Base-by-base conservation (phyloP, 2,888 invertebrate genomes). In the Tenthredo scrophulariae region DNA sequence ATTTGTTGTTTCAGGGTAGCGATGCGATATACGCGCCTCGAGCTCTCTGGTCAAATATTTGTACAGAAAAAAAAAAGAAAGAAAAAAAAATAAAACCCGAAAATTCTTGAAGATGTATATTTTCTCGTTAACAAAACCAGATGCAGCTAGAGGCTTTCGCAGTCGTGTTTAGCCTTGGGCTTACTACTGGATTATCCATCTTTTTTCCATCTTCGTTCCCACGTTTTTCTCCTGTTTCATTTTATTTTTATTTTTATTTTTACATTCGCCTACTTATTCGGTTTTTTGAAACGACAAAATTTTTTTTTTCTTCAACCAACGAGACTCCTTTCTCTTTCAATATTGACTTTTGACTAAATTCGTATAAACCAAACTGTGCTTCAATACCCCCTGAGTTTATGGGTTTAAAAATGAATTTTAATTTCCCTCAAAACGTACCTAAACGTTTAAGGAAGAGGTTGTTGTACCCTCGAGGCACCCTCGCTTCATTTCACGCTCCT, bases 381-480 rank as follows among this genome's bases (percentile, higher is more conserved):
- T 26, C 4, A 3, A 1, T 4, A 3, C 1, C 18, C 40, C 37
- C 33, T 0, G 18, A 37, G 54, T 29, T 79, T 79, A 46, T 18
- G 46, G 79, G 1, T 65, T 65, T 43, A 46, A 65, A 82, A 82
- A 82, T 62, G 62, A 43, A 65, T 82, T 82, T 62, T 40, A 43
- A 40, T 58, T 37, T 29, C 22, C 79, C 58, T 58, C 33, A 29
- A 82, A 82, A 9, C 13, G 82, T 43, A 29, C 65, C 65, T 65
- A 9, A n/a, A 26, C 82, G 65, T 46, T 82, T 26, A 65, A 82
- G 82, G 65, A 65, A 82, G 22, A 18, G 65, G 82, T 82, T 65
- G 65, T 82, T 40, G 65, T 18, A 82, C 65, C 82, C 82, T 65
- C 0, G 82, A 65, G 82, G 43, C 62, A 40, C 37, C 82, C 80